These are phyloP conservation scores for Cybosia mesomella DNA, from an alignment of 2,888 invertebrate genomes.

Conservation along the genomic window DNA sequence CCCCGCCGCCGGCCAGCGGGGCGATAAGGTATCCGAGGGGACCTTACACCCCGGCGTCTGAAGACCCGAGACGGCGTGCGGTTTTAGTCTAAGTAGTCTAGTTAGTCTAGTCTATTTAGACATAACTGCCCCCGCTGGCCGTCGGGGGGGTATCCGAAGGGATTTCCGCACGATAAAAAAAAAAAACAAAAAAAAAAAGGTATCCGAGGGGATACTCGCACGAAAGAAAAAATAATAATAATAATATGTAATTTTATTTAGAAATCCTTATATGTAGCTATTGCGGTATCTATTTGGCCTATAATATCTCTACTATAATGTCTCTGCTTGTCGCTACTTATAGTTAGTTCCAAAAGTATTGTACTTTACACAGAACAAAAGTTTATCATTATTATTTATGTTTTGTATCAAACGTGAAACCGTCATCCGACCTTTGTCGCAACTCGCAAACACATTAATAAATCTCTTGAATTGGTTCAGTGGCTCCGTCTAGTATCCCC, in stretches of 20 bases:
- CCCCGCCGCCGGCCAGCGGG: too few relatives aligned
- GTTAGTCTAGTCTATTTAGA: too few relatives aligned
- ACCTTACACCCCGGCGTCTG: too few relatives aligned
- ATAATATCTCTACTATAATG: conserved; percentile 12
- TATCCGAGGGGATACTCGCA: too few relatives aligned
- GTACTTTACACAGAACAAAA: conserved; percentile 45
- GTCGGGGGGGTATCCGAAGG: too few relatives aligned
- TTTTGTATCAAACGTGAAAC: conserved; percentile 58
- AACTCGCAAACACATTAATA: conserved; percentile 71
- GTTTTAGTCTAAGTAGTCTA: too few relatives aligned
- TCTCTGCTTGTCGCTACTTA: conserved; percentile 14
- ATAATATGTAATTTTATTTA: neutral
- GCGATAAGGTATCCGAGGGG: too few relatives aligned
- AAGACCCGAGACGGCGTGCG: too few relatives aligned
- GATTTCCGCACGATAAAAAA: too few relatives aligned
- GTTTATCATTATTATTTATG: conserved; percentile 65
- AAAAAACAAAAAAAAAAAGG: too few relatives aligned
- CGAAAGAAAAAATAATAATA: too few relatives aligned
- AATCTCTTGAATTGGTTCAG: conserved; percentile 65
- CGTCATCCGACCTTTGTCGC: conserved; percentile 52
- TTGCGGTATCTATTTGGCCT: neutral
- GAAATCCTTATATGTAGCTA: neutral
- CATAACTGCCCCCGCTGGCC: too few relatives aligned
- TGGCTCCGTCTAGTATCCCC: conserved; percentile 46
- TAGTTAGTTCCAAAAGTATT: conserved; percentile 34